These are phyloP conservation scores for Drosophila trapezifrons DNA, from an alignment of 1,140 invertebrate genomes.

Conservation along the genomic window DNA sequence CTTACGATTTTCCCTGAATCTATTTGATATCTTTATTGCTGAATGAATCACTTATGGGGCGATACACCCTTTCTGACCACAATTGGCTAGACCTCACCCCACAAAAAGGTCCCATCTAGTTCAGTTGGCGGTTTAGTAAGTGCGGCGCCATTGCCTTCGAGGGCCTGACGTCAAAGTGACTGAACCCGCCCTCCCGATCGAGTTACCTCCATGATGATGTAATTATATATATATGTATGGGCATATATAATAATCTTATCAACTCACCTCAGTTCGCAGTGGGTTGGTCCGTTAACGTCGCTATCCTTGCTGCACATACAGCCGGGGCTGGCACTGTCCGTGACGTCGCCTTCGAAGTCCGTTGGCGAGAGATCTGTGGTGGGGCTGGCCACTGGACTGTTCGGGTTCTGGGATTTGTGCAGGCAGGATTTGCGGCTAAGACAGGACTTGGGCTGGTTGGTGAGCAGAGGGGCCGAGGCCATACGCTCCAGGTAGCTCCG, in stretches of 20 bases:
- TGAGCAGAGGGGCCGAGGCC: conserved; percentile 70
- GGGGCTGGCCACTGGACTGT: conserved; percentile 28
- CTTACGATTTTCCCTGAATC: not conserved
- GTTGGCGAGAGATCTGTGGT: conserved; percentile 41
- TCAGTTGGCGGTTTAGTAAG: conserved; percentile 57
- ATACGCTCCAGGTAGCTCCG: conserved; percentile 76
- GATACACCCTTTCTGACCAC: conserved; percentile 34
- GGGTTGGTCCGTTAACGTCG: conserved; percentile 29
- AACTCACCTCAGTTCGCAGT: conserved; percentile 70
- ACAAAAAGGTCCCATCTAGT: conserved; percentile 52
- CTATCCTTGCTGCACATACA: conserved; percentile 21
- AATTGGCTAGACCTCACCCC: conserved; percentile 28
- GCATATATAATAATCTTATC: conserved; percentile 27
- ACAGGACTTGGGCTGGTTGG: conserved; percentile 74
- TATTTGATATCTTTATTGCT: not conserved
- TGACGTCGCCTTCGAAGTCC: conserved; percentile 26
- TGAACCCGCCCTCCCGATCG: conserved; percentile 29
- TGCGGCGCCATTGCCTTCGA: conserved; percentile 42
- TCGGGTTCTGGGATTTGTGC: conserved; percentile 56
- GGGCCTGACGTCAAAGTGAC: conserved; percentile 52
- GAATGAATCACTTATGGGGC: conserved; percentile 21
- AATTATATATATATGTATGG: conserved; percentile 6
- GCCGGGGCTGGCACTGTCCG: conserved; percentile 33
- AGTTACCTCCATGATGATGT: conserved; percentile 41
- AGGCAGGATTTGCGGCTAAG: conserved; percentile 80